Conservation (phyloP, 2,888 invertebrate species). For the Drosophila dives region DNA sequence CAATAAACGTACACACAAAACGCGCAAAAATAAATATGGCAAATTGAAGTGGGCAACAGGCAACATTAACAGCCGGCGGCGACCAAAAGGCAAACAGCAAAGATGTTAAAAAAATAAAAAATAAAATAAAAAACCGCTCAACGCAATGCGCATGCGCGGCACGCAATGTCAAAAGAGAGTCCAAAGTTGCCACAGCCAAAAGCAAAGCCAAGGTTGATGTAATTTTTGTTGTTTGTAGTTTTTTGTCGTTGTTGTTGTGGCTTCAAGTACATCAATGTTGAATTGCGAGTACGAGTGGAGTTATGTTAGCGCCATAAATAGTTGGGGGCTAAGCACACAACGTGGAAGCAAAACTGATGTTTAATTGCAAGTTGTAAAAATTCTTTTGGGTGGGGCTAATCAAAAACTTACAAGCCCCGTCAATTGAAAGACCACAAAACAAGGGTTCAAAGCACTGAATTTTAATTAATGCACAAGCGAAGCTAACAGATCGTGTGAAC, state of each 20-base stretch:
- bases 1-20: conserved; percentile 67
- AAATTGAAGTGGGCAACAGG: conserved; percentile 70
- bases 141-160: conserved; percentile 75
- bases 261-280: conserved; percentile 43
- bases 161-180: conserved; percentile 73
- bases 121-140: conserved; percentile 34
- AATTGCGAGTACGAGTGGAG: conserved; percentile 34
- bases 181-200: conserved; percentile 44
- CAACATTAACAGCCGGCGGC: conserved; percentile 56
- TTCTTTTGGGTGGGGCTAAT: conserved; percentile 45
- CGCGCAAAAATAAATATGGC: conserved; percentile 69
- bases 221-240: conserved; percentile 23
- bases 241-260: conserved; percentile 17
- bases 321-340: conserved; percentile 36
- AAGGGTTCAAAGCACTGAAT: conserved; percentile 18
- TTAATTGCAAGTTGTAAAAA: conserved; percentile 62
- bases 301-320: conserved; percentile 67
- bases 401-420: conserved; percentile 42
- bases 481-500: conserved; percentile 11
- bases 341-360: conserved; percentile 30
- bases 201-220: conserved; percentile 67
- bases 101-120: not conserved
- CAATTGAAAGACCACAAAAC: conserved; percentile 23
- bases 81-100: conserved; percentile 21
- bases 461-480: conserved; percentile 17